Conservation (phyloP, 2,113 vertebrate species). For the Leuciscus idus region DNA sequence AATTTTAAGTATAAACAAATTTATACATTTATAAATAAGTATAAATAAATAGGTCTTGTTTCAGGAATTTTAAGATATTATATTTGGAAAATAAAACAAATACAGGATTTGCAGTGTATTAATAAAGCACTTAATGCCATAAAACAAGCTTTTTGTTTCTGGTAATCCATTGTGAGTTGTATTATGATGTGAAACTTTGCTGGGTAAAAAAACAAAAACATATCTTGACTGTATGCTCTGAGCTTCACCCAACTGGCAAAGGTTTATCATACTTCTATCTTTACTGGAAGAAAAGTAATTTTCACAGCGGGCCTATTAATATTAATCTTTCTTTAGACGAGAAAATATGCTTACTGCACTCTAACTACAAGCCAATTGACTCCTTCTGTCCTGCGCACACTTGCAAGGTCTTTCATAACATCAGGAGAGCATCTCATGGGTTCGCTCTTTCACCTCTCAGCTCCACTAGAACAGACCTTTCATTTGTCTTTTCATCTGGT, state of each 20-base stretch:
- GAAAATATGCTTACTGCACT: slow-evolving; percentile 3
- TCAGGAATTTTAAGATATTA: not conserved
- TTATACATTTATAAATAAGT: not conserved
- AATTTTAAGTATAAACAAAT: not conserved
- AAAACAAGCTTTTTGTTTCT: not conserved
- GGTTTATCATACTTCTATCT: slow-evolving; percentile 33
- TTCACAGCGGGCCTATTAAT: slow-evolving; percentile 27
- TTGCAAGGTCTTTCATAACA: slow-evolving; percentile 1
- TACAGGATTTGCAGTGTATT: not conserved
- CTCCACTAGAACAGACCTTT: slow-evolving; percentile 15
- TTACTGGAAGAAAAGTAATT: slow-evolving; percentile 27
- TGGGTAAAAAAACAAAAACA: not conserved
- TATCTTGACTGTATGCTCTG: slow-evolving; percentile 7
- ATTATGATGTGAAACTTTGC: slow-evolving; percentile 4
- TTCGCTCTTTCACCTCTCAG: not conserved
- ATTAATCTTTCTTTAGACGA: slow-evolving; percentile 20
- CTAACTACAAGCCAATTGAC: not conserved
- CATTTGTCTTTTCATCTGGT: slow-evolving; percentile 24
- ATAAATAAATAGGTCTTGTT: not conserved
- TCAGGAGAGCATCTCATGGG: slow-evolving; percentile 8
- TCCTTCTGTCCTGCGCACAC: not conserved
- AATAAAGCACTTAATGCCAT: not conserved
- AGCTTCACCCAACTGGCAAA: slow-evolving; percentile 7
- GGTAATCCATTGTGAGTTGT: not conserved
- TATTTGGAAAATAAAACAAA: not conserved